Base-by-base conservation (phyloP, 2,888 invertebrate species). In the Euclidia mi region DNA sequence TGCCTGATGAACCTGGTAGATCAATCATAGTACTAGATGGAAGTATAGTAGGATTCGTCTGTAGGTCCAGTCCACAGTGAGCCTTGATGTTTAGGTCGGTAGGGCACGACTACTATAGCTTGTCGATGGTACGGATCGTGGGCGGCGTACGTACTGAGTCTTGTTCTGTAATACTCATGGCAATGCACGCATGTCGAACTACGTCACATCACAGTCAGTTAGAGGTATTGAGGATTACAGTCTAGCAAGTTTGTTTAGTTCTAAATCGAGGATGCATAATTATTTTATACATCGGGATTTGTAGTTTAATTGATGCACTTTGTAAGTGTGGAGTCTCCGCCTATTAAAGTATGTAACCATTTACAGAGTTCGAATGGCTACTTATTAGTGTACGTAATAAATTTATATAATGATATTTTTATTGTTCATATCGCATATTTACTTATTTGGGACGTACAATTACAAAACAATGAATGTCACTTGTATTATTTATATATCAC, bases 231-330 rank as follows among this genome's bases (percentile, higher is more conserved):
- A 78, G 70, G 67, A 71, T 79, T 78, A 85, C 82, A 84, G 82
- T 83, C 78, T 84, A 85, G 81, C 83, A 84, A 83, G 82, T 87
- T 85, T 89, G 78, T 88, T 92, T 90, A 90, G 88, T 90, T 91
- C 85, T 88, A 89, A 88, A 88, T 82, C 84, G 82, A 87, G 78
- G 89, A 92, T 91, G 93, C 90, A 91, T 93, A 92, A 91, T 92
- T 87, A 77, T 87, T 90, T 91, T 92, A 91, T 93, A 91, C 92
- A 90, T 92, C 91, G 85, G 89, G 89, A 91, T 88, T 89, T 83
- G 92, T 94, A 94, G 94, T 92, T 91, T 92, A 90, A 93, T 91
- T 91, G 74, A 84, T 88, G 91, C 93, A 94, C 94, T 92, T 92
- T 90, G 85, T 91, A 92, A 92, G 92, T 92, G 91, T 92, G 87